phyloP scores from a whole-genome alignment of 2,888 invertebrate species.

The Vanessa cardui region DNA sequence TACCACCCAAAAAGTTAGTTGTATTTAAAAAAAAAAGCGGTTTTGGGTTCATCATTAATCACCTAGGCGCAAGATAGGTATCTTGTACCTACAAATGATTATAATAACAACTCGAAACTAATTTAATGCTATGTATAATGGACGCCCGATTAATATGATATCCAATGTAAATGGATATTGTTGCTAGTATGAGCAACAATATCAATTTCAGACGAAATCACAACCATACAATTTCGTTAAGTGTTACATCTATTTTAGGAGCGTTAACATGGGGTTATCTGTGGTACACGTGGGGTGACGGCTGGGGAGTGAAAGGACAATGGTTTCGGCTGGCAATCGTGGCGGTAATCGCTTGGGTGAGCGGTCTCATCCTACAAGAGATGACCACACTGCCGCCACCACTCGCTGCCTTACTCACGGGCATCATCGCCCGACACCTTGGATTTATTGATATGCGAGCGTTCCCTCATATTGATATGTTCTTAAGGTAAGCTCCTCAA shows the following conservation, averaged over 20 bases:
- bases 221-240: background rate
- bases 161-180: too few relatives aligned
- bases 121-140: too few relatives aligned
- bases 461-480: constrained; percentile 61
- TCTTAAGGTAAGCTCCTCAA: constrained; percentile 59
- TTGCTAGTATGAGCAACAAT: too few relatives aligned
- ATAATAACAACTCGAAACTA: too few relatives aligned
- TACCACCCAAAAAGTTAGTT: too few relatives aligned
- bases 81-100: too few relatives aligned
- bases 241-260: constrained; percentile 48
- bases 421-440: constrained; percentile 66
- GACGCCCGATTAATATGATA: too few relatives aligned
- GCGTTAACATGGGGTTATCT: constrained; percentile 63
- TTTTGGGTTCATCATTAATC: too few relatives aligned
- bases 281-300: constrained; percentile 63
- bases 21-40: too few relatives aligned
- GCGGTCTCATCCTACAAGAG: constrained; percentile 57
- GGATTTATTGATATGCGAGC: constrained; percentile 68
- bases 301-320: constrained; percentile 64
- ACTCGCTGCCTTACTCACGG: constrained; percentile 65
- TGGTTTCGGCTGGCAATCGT: constrained; percentile 64
- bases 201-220: too few relatives aligned
- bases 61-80: too few relatives aligned
- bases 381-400: constrained; percentile 65
- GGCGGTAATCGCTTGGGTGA: constrained; percentile 60